phyloP scores from a whole-genome alignment of 2,797 vertebrate genomes.

The Alfaro cultratus region DNA sequence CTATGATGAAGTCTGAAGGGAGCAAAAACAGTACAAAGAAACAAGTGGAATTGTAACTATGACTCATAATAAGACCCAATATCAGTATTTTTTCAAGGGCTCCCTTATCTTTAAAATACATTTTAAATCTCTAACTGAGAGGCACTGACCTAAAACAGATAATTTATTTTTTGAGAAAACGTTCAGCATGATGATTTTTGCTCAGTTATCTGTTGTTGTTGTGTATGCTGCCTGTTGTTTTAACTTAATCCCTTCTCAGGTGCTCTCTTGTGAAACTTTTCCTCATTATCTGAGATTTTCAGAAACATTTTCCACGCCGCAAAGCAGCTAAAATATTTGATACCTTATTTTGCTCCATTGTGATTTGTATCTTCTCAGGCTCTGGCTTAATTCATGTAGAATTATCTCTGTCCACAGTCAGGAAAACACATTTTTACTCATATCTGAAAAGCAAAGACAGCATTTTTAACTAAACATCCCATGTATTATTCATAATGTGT shows the following conservation, averaged over 20 bases:
- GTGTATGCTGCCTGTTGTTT: neutral
- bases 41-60: neutral
- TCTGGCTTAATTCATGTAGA: neutral
- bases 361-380: neutral
- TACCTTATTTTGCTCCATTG: neutral
- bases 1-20: neutral
- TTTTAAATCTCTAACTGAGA: neutral
- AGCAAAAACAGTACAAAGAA: neutral
- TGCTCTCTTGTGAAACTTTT: slow-evolving; percentile 1
- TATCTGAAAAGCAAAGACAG: neutral
- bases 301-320: neutral
- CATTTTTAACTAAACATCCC: neutral
- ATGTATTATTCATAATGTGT: slow-evolving; percentile 12
- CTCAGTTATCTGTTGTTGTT: neutral
- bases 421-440: neutral
- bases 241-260: neutral
- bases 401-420: slow-evolving; percentile 1
- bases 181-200: neutral
- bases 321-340: neutral
- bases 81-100: neutral
- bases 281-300: neutral
- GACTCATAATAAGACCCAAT: neutral
- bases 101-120: neutral
- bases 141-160: neutral
- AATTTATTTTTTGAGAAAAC: neutral